These are phyloP conservation scores for Stenchaetothrips biformis DNA, from an alignment of 2,888 invertebrate genomes.

Conservation along the genomic window DNA sequence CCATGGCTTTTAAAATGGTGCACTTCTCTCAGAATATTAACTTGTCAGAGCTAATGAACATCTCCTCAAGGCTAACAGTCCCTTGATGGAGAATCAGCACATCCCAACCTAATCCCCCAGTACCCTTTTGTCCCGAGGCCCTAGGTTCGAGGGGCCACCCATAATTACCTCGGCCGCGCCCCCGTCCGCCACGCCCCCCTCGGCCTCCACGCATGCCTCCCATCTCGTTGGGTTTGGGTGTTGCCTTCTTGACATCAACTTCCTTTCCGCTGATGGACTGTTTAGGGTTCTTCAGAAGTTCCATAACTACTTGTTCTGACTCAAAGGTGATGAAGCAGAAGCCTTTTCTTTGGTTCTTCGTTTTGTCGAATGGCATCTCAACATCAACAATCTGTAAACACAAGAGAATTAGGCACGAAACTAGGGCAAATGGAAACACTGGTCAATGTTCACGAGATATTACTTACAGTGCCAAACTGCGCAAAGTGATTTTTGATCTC, in stretches of 20 bases:
- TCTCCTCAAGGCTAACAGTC: background rate
- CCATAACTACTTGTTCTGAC: constrained; percentile 88
- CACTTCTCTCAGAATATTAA: background rate
- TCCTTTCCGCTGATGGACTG: constrained; percentile 91
- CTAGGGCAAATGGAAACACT: background rate
- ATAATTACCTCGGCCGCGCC: constrained; percentile 50
- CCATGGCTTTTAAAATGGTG: constrained; percentile 34
- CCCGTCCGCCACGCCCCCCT: constrained; percentile 56
- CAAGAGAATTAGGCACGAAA: constrained; percentile 28
- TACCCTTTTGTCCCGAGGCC: constrained; percentile 48
- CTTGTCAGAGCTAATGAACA: background rate
- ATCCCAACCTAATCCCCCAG: background rate
- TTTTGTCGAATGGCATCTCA: constrained; percentile 96
- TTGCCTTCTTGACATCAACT: constrained; percentile 93
- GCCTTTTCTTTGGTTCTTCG: constrained; percentile 92
- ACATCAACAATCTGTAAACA: constrained; percentile 78
- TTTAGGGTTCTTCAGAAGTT: constrained; percentile 84
- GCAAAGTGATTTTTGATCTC: constrained; percentile 90
- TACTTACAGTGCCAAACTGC: constrained; percentile 84
- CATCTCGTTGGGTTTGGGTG: constrained; percentile 79
- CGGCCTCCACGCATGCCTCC: constrained; percentile 59
- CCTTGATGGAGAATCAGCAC: background rate
- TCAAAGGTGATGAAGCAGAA: constrained; percentile 98
- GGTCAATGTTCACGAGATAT: background rate
- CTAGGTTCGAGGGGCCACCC: constrained; percentile 45